Evolutionary conservation across 2,113 vertebrate species (phyloP).

Genomic region (Brachirus orientalis): DNA sequence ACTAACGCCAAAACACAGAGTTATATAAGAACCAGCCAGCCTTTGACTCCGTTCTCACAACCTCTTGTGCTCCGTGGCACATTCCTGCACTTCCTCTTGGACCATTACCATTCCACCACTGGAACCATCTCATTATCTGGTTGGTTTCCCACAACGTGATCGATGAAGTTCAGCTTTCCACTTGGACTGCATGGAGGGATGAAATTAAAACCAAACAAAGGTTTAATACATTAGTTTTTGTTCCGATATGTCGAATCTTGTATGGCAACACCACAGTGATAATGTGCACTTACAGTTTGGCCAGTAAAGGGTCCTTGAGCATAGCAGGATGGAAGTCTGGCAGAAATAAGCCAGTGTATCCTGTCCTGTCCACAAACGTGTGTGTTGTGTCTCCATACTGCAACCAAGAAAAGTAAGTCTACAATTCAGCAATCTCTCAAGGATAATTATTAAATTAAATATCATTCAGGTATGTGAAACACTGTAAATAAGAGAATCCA

Average conservation of each 20-base stretch:
- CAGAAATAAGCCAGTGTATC: constrained; percentile 89
- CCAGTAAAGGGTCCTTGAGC: constrained; percentile 84
- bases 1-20: constrained; percentile 11
- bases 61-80: too few species aligned
- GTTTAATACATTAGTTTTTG: too few species aligned
- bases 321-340: constrained; percentile 84
- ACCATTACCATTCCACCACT: constrained; percentile 89
- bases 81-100: background rate
- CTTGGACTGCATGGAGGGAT: constrained; percentile 76
- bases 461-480: background rate
- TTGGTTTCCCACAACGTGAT: constrained; percentile 96
- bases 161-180: constrained; percentile 86
- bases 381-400: constrained; percentile 97
- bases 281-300: constrained; percentile 85
- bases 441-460: too few species aligned
- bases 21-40: constrained; percentile 41
- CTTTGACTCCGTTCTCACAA: background rate
- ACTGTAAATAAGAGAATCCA: background rate
- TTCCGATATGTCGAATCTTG: too few species aligned
- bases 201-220: background rate
- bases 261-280: background rate
- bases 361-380: constrained; percentile 91
- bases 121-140: constrained; percentile 91
- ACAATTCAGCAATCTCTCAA: too few species aligned
- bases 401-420: background rate